Conservation (phyloP, 2,888 invertebrate species). For the Poecilobothrus nobilitatus region DNA sequence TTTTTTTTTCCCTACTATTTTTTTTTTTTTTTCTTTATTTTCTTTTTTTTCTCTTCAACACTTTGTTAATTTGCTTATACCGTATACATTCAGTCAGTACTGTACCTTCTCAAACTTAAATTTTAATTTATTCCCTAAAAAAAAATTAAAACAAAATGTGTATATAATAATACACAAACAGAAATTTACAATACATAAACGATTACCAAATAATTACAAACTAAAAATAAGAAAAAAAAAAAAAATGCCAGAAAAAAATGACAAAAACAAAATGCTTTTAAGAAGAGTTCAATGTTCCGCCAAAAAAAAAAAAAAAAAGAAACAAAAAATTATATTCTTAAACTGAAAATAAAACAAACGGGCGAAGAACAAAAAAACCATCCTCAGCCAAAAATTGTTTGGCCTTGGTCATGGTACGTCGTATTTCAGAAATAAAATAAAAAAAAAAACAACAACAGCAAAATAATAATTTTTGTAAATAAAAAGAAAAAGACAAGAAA, state of each 20-base stretch:
- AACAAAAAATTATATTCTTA: background rate
- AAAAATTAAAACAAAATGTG: background rate
- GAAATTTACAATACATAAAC: background rate
- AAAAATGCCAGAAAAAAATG: background rate
- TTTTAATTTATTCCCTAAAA: too few relatives aligned
- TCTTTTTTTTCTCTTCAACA: background rate
- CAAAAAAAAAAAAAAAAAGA: background rate
- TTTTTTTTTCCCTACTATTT: background rate
- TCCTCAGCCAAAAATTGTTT: slow-evolving; percentile 32
- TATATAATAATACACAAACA: background rate
- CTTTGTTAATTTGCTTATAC: background rate
- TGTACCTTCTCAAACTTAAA: background rate
- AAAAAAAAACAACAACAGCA: background rate
- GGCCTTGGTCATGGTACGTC: slow-evolving; percentile 30
- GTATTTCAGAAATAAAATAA: background rate
- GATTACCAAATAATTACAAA: too few relatives aligned
- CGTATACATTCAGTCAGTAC: background rate
- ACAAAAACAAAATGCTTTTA: background rate
- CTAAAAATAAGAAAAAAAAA: background rate
- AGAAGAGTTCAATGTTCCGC: slow-evolving; percentile 4
- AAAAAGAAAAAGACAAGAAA: background rate
- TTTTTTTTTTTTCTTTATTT: background rate
- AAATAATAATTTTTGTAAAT: background rate
- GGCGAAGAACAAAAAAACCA: slow-evolving; percentile 23
- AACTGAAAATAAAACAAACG: background rate